Base-by-base conservation (phyloP, 2,888 invertebrate species). In the Pseudococcus longispinus region DNA sequence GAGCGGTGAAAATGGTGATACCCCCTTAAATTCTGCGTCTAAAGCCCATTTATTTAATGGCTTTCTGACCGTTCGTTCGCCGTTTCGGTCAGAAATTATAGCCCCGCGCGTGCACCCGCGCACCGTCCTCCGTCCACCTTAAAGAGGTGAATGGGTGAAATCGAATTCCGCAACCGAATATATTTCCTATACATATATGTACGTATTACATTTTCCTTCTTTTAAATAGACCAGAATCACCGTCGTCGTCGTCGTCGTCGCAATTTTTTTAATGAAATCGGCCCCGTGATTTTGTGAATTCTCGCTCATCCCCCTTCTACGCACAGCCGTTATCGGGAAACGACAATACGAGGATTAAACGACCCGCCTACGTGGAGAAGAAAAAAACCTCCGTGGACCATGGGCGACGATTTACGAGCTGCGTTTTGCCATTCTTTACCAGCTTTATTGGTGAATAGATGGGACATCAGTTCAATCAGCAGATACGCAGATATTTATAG, bases 1-100 rank as follows among this genome's bases (percentile, higher is more conserved):
- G 51, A 82, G 82, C 23, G 65, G 70, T 29, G 74, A 80, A 86
- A 86, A 86, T 86, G 86, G 86, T 55, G 44, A 44, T 86, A 80
- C 80, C 80, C 85, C 83, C 84, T 74, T 37, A 80, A 86, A 86
- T 86, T 86, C 86, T 23, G 26, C 55, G 74, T 86, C 46, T 77
- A 86, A 86, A 86, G 86, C 77, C 86, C 86, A 86, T 86, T 86
- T 86, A 86, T 86, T 86, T 86, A 86, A 86, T 86, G 86, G 86
- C 86, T 86, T 86, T 86, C 86, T 86, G 86, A 86, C 86, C 86
- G 86, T 80, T 84, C 86, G 86, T 80, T 84, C 37, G 70, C 70
- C 29, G 70, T 70, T 70, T 70, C 60, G 60, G 23, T 85, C 65
- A 65, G 65, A 60, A 85, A 85, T 85, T 85, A 70, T 70, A 44